Conservation (phyloP, 2,888 invertebrate genomes). For the Drosophila siamana region DNA sequence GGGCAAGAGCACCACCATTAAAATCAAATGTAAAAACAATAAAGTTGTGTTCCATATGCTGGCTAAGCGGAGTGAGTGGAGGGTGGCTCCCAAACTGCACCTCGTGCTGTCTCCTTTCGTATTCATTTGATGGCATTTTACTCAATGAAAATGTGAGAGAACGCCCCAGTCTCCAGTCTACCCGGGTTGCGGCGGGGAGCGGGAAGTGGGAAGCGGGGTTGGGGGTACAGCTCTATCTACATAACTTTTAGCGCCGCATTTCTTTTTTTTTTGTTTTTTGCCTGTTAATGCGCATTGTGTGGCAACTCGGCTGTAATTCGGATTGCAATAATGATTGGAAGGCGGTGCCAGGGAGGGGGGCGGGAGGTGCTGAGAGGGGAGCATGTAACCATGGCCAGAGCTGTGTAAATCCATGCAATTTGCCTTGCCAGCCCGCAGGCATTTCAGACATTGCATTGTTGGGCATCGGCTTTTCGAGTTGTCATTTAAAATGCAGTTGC, state of each 20-base stretch:
- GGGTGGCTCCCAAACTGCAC: slow-evolving; percentile 29
- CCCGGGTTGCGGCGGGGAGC: too few relatives aligned
- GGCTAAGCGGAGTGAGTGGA: slow-evolving; percentile 25
- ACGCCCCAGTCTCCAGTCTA: neutral
- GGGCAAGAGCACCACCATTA: slow-evolving; percentile 22
- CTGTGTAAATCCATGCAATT: slow-evolving; percentile 41
- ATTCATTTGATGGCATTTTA: slow-evolving; percentile 65
- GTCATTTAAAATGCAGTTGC: slow-evolving; percentile 70
- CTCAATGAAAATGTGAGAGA: slow-evolving; percentile 72
- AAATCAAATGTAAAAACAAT: slow-evolving; percentile 78
- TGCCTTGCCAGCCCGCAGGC: slow-evolving; percentile 24
- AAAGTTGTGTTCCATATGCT: slow-evolving; percentile 75
- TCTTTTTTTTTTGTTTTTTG: too few relatives aligned
- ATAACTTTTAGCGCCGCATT: slow-evolving; percentile 62
- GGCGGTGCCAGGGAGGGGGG: neutral
- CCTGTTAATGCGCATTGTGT: slow-evolving; percentile 51
- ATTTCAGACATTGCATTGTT: slow-evolving; percentile 32
- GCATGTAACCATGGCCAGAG: neutral
- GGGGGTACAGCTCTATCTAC: too few relatives aligned
- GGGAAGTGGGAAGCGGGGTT: too few relatives aligned
- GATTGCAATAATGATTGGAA: slow-evolving; percentile 43
- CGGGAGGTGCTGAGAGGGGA: neutral
- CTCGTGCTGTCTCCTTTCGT: slow-evolving; percentile 7
- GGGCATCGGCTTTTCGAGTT: slow-evolving; percentile 37
- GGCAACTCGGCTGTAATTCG: slow-evolving; percentile 28